Evolutionary conservation across 2,888 invertebrate species (phyloP), one percentile per base, ranked within the genome.

Genomic region (Brachyopa scutellaris): DNA sequence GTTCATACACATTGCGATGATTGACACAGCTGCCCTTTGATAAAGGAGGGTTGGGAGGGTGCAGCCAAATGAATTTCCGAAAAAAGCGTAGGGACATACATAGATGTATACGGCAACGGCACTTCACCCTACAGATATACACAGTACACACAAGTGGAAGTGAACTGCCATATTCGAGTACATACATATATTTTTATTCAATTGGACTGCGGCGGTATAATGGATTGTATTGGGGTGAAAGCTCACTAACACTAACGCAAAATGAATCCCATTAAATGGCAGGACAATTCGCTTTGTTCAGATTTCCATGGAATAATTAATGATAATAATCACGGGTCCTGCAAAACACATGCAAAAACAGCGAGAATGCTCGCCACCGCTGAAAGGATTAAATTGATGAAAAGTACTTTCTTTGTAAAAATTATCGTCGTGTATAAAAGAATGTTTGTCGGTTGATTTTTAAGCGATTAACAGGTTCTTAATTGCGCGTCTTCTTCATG

Each of bases 1-100:
- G 72, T 77, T 82, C 70, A 82, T 82, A 82, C n/a, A n/a, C n/a
- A n/a, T n/a, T n/a, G 77, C 82, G 82, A 77, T 77, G 82, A 72
- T 82, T 82, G 82, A 76, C 82, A 76, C 80, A 82, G 70, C 77
- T 82, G 77, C 61, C 70, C 72, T 72, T 61, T 67, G 49, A 36
- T 33, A 26, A 26, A 9, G 8, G 8, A 6, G 40, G 17, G 21
- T 26, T 36, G 17, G 1, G 33, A 13, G 40, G 26, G 33, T 55
- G 49, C 13, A 21, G 33, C 51, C 29, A 55, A 62, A 69, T 64
- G 80, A 64, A 45, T 66, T 79, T 74, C 33, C 67, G 45, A 40
- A 38, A 69, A 13, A 72, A 47, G 42, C 13, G 2, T n/a, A 17
- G 13, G 51, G 38, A 66, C 21, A 29, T n/a, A 5, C 21, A 17